Conservation (phyloP, 2,113 vertebrate species). For the Morphnarchus princeps region DNA sequence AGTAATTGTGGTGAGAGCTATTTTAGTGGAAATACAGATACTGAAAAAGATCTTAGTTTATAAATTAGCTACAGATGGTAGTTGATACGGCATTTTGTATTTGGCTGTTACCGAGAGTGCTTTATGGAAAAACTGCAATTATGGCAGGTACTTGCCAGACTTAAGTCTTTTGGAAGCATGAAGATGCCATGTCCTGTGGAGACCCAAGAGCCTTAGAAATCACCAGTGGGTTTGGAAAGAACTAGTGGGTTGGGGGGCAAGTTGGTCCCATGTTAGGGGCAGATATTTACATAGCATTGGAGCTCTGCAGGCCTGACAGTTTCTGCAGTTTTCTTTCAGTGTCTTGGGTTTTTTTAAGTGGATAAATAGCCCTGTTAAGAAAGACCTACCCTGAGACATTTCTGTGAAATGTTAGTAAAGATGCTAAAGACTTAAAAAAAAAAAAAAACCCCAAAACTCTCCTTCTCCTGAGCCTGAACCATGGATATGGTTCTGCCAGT, state of each 20-base stretch:
- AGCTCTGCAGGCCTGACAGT: neutral
- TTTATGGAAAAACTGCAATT: neutral
- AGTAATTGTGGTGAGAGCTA: neutral
- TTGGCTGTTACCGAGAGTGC: neutral
- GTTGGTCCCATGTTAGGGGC: fast-evolving
- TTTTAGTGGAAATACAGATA: neutral
- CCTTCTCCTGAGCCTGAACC: neutral
- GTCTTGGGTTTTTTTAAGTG: neutral
- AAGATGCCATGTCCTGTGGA: neutral
- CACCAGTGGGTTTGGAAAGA: neutral
- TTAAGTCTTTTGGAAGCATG: neutral
- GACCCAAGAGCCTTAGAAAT: neutral
- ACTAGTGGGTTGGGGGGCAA: neutral
- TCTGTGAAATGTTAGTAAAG: neutral
- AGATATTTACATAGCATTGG: fast-evolving
- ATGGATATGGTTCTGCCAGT: neutral
- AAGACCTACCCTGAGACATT: neutral
- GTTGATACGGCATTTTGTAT: neutral
- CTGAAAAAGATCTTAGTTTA: neutral
- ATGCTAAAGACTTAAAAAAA: neutral
- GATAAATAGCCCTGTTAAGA: neutral
- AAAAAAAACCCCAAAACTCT: neutral
- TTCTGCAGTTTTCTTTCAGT: neutral
- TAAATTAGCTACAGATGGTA: neutral
- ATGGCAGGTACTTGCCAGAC: neutral